These are phyloP conservation scores for Mustelus asterias DNA, from an alignment of 2,113 vertebrate species.

Conservation along the genomic window DNA sequence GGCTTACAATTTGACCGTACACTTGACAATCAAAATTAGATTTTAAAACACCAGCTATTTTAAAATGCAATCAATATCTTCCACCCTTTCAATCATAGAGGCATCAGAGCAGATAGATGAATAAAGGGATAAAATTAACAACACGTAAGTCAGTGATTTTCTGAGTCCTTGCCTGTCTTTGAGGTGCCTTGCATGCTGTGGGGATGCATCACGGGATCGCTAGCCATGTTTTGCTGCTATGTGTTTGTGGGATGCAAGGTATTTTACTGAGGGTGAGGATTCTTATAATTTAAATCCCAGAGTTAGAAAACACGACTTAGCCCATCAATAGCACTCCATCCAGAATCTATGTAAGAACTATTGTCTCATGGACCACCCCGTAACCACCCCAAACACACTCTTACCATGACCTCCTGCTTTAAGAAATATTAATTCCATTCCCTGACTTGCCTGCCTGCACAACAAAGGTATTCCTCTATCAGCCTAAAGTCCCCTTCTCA, in stretches of 20 bases:
- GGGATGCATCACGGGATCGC: neutral
- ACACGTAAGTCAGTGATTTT: neutral
- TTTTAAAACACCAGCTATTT: neutral
- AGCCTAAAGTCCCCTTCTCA: no score
- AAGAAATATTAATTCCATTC: neutral
- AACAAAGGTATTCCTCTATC: no score
- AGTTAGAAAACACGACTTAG: neutral
- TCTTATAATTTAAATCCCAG: neutral
- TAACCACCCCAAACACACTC: neutral
- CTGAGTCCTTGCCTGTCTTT: neutral
- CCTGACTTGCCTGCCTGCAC: no score
- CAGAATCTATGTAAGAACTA: neutral
- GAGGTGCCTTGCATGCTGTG: neutral
- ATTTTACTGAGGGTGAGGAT: neutral
- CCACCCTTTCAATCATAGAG: neutral
- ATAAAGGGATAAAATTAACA: neutral
- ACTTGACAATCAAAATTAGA: neutral
- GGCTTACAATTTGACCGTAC: neutral
- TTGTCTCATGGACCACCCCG: neutral
- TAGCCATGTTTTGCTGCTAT: neutral
- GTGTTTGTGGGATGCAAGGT: neutral
- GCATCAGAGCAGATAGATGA: neutral
- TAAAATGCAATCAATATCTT: neutral
- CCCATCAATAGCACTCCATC: neutral
- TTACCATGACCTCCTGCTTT: neutral